Evolutionary conservation across 2,888 invertebrate genomes (phyloP).

Genomic region (Argyresthia goedartella): DNA sequence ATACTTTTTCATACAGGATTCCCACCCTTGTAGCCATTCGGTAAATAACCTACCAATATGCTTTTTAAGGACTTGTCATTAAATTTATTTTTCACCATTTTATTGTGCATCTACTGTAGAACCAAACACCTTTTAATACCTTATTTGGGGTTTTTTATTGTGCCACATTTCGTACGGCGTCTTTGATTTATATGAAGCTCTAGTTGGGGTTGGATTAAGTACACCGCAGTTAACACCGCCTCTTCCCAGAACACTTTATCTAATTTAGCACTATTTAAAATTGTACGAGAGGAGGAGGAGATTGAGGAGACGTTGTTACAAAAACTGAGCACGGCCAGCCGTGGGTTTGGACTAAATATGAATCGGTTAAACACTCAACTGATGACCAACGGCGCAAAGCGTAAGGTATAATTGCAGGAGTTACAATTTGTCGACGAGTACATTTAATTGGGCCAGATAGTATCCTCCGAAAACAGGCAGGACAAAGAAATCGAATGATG

Average conservation of each 20-base stretch:
- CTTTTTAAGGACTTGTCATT: constrained; percentile 29
- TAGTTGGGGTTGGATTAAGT: constrained; percentile 29
- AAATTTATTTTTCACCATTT: constrained; percentile 23
- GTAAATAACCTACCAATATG: constrained; percentile 25
- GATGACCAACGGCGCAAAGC: too few species aligned
- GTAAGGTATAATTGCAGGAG: too few species aligned
- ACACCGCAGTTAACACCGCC: constrained; percentile 29
- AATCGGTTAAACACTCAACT: too few species aligned
- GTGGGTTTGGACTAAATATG: too few species aligned
- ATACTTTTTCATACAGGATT: constrained; percentile 22
- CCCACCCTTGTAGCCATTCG: constrained; percentile 30
- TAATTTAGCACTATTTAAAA: constrained; percentile 13
- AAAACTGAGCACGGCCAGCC: too few species aligned
- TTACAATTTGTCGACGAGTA: too few species aligned
- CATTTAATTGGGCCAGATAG: too few species aligned
- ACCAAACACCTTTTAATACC: constrained; percentile 26
- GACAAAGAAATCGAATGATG: too few species aligned
- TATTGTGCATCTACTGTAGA: constrained; percentile 27
- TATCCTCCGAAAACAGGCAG: too few species aligned
- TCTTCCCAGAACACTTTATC: constrained; percentile 31
- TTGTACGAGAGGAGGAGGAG: too few species aligned
- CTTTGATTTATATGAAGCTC: constrained; percentile 21
- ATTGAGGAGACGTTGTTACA: too few species aligned
- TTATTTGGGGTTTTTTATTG: constrained; percentile 24
- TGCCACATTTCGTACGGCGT: constrained; percentile 37